Conservation (phyloP, 2,113 vertebrate species). For the Chlamydotis undulata region DNA sequence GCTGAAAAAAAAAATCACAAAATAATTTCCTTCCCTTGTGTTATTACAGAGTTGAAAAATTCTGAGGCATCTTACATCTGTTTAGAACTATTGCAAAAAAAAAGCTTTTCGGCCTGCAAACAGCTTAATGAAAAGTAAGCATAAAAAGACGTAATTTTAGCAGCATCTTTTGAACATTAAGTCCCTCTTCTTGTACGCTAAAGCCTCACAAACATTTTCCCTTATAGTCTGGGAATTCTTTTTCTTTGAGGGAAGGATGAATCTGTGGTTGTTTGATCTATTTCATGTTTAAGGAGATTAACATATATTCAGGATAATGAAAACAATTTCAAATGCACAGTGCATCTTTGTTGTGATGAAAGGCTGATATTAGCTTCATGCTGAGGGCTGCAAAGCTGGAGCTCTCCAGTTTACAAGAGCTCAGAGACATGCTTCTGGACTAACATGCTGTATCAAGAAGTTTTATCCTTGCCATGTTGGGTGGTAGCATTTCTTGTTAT, state of each 20-base stretch:
- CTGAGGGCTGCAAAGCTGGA: constrained; percentile 6
- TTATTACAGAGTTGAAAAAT: constrained; percentile 16
- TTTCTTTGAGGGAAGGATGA: constrained; percentile 53
- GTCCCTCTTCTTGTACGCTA: constrained; percentile 29
- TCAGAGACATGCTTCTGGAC: not conserved
- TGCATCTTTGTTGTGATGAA: constrained; percentile 47
- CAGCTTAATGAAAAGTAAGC: not conserved
- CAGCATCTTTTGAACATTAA: constrained; percentile 21
- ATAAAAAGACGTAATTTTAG: constrained; percentile 38
- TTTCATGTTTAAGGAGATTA: constrained; percentile 62
- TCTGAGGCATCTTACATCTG: not conserved
- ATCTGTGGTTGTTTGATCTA: constrained; percentile 64
- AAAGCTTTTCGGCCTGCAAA: constrained; percentile 24
- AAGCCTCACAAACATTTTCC: constrained; percentile 43
- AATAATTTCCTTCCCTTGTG: not conserved
- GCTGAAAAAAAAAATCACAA: not conserved
- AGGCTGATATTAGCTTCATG: constrained; percentile 33
- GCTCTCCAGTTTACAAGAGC: not conserved
- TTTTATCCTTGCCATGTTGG: not conserved
- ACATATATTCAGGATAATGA: constrained; percentile 65
- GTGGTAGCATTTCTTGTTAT: not conserved
- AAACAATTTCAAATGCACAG: constrained; percentile 52
- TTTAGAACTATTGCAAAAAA: constrained; percentile 11
- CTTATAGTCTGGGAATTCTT: constrained; percentile 27
- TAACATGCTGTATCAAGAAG: rapidly evolving